A percentile compares a stretch with the other conserved stretches of the same genome.
phyloP scores from a whole-genome alignment of 2,888 invertebrate genomes.

The Mermis nigrescens region DNA sequence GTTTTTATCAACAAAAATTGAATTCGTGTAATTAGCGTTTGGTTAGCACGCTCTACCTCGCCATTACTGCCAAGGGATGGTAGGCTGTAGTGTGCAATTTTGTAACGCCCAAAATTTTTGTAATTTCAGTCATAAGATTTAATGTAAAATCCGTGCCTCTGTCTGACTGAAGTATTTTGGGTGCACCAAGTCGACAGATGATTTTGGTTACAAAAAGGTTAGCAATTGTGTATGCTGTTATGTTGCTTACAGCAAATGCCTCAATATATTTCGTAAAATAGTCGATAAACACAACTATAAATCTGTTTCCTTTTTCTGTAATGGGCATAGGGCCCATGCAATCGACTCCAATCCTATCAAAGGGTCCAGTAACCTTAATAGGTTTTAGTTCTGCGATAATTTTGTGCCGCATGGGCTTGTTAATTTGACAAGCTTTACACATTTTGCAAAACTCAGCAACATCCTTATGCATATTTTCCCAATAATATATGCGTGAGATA shows the following conservation, averaged over 20 bases:
- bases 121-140: neutral
- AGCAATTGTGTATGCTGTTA: slow-evolving; percentile 25
- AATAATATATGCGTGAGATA: neutral
- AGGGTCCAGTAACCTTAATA: slow-evolving; percentile 14
- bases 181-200: neutral
- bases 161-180: neutral
- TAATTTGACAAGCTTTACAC: neutral
- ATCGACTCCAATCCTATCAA: slow-evolving; percentile 18
- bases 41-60: slow-evolving; percentile 13
- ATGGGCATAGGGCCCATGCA: slow-evolving; percentile 18
- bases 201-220: slow-evolving; percentile 10
- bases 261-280: slow-evolving; percentile 18
- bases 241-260: slow-evolving; percentile 24
- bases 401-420: neutral
- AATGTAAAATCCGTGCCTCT: neutral
- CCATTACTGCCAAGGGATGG: slow-evolving; percentile 22
- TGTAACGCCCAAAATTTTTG: slow-evolving; percentile 17
- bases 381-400: slow-evolving; percentile 9
- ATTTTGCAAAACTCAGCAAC: neutral
- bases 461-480: neutral
- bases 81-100: slow-evolving; percentile 26
- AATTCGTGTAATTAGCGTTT: slow-evolving; percentile 18
- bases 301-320: slow-evolving; percentile 15
- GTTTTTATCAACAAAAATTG: slow-evolving; percentile 17
- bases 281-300: slow-evolving; percentile 17